Evolutionary conservation across 2,888 invertebrate genomes (phyloP).

Genomic region (Pollenia griseotomentosa): DNA sequence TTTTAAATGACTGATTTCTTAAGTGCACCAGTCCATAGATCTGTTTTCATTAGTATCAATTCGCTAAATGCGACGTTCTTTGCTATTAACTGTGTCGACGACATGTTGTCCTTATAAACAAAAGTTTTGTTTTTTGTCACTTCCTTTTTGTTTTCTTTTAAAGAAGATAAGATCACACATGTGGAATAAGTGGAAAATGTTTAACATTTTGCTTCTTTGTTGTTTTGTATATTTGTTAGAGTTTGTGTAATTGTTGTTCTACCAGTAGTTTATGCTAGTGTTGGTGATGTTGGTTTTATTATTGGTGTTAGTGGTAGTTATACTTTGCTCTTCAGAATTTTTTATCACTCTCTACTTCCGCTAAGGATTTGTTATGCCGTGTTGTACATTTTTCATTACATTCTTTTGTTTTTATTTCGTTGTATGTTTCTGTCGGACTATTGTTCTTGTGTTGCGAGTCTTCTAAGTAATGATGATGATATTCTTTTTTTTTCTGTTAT

Average conservation of each 20-base stretch:
- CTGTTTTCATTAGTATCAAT: background rate
- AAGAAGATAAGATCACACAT: constrained; percentile 68
- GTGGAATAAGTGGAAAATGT: constrained; percentile 70
- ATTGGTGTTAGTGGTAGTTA: constrained; percentile 37
- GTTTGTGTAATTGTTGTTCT: background rate
- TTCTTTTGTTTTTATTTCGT: constrained; percentile 53
- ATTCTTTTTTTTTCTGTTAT: constrained; percentile 29
- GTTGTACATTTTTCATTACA: constrained; percentile 71
- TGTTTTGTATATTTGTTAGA: background rate
- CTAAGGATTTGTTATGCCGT: constrained; percentile 71
- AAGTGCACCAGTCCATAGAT: background rate
- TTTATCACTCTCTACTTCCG: constrained; percentile 65
- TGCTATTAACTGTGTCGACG: constrained; percentile 6
- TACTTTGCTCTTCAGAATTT: constrained; percentile 32
- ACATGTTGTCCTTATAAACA: constrained; percentile 14
- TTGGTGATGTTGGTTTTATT: constrained; percentile 14
- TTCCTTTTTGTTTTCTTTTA: constrained; percentile 33
- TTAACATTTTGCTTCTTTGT: constrained; percentile 56
- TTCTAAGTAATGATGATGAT: constrained; percentile 59
- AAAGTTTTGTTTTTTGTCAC: constrained; percentile 7
- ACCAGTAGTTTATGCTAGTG: background rate
- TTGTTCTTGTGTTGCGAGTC: constrained; percentile 40
- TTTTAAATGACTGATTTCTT: no score
- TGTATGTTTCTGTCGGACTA: constrained; percentile 26
- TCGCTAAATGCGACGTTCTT: background rate